Conservation (phyloP, 2,888 invertebrate species). For the Blastobasis adustella region DNA sequence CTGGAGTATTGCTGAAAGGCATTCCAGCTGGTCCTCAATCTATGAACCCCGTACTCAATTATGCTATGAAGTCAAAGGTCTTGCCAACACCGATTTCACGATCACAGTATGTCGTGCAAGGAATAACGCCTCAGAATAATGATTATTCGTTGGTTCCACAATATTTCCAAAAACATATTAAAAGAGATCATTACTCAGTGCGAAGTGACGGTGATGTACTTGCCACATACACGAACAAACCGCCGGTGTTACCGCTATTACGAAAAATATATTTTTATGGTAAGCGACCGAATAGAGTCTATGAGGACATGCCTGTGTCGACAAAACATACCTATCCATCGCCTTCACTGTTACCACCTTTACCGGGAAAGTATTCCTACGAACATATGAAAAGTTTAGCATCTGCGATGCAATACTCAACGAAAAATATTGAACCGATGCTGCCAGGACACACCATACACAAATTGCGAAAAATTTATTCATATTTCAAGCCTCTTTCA, state of each 20-base stretch:
- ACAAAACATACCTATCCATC: too few relatives aligned
- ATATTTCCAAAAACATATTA: constrained; percentile 29
- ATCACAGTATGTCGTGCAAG: background rate
- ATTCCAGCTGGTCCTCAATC: background rate
- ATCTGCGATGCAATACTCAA: too few relatives aligned
- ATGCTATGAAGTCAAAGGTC: background rate
- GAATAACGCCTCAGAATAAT: background rate
- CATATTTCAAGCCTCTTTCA: too few relatives aligned
- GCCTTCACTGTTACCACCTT: too few relatives aligned
- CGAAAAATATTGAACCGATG: too few relatives aligned
- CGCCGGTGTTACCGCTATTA: constrained; percentile 19
- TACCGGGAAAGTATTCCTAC: too few relatives aligned
- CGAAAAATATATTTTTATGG: constrained; percentile 2
- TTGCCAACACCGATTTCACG: background rate
- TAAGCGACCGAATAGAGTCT: background rate
- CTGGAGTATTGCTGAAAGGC: constrained; percentile 16
- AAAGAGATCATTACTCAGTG: constrained; percentile 20
- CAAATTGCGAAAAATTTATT: too few relatives aligned
- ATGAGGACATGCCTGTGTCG: background rate
- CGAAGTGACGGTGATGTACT: constrained; percentile 21
- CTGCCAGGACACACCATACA: too few relatives aligned
- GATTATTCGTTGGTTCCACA: constrained; percentile 12
- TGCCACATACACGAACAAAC: constrained; percentile 20
- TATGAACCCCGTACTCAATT: background rate
- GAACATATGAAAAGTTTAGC: too few relatives aligned